A percentile compares a stretch with the other conserved stretches of the same genome.
Evolutionary conservation across 2,113 vertebrate genomes (phyloP).

Genomic region (Gulo gulo): DNA sequence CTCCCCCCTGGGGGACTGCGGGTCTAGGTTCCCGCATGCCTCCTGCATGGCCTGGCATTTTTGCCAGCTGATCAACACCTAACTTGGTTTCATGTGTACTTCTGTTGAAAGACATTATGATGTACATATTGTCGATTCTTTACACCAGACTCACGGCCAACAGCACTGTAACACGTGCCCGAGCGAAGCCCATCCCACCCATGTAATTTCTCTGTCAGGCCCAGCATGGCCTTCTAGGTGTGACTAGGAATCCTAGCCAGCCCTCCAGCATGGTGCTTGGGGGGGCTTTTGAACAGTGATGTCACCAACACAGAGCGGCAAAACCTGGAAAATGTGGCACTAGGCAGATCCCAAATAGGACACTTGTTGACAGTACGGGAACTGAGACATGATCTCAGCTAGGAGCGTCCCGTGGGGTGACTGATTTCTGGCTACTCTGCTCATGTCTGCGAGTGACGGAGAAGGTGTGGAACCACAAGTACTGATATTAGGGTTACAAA

Average conservation of each 20-base stretch:
- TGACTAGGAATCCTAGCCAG: background rate
- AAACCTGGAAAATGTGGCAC: background rate
- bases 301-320: background rate
- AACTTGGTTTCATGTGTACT: background rate
- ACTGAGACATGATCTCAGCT: background rate
- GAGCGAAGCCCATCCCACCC: background rate
- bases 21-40: background rate
- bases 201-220: background rate
- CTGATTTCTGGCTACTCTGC: background rate
- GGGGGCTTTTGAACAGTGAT: background rate
- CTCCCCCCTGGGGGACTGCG: background rate
- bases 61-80: background rate
- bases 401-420: fast-evolving
- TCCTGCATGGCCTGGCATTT: background rate
- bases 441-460: background rate
- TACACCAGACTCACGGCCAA: no score
- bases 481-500: background rate
- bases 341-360: background rate
- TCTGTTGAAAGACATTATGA: background rate
- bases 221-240: background rate
- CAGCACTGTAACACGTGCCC: background rate
- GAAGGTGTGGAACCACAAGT: background rate
- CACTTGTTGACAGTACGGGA: background rate
- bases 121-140: background rate
- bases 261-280: no score